phyloP scores from a whole-genome alignment of 2,797 vertebrate genomes.

The Poeciliopsis gracilis region DNA sequence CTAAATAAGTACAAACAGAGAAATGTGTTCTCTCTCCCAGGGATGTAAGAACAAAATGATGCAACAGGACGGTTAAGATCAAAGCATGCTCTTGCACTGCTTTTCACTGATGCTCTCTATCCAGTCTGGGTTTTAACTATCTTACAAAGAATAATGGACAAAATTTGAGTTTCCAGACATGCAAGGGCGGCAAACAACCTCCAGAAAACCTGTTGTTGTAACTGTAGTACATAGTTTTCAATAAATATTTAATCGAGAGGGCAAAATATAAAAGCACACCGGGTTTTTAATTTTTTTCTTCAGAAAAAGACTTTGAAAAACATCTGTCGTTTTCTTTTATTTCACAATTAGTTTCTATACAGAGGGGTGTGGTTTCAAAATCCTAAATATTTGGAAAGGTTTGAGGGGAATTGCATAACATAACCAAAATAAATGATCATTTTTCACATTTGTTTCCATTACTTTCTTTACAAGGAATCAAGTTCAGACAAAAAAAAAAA shows the following conservation, averaged over 20 bases:
- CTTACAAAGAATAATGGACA: background rate
- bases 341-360: background rate
- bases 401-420: background rate
- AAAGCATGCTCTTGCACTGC: background rate
- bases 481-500: conserved; percentile 31
- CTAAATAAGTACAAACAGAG: background rate
- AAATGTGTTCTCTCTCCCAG: background rate
- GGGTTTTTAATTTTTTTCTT: background rate
- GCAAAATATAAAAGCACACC: background rate
- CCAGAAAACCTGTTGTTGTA: background rate
- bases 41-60: background rate
- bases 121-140: background rate
- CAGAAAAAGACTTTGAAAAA: background rate
- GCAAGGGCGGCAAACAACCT: background rate
- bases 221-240: background rate
- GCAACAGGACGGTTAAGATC: background rate
- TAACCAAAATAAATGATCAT: background rate
- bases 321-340: background rate
- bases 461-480: conserved; percentile 17
- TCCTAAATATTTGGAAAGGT: background rate
- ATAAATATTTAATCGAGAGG: background rate
- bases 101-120: background rate
- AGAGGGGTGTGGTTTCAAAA: background rate
- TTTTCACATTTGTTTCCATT: background rate
- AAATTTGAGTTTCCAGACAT: background rate